Percentiles rank a stretch among this genome's conserved stretches.
These are phyloP conservation scores for Varanus salvator DNA, from an alignment of 2,113 vertebrate species.

Conservation along the genomic window DNA sequence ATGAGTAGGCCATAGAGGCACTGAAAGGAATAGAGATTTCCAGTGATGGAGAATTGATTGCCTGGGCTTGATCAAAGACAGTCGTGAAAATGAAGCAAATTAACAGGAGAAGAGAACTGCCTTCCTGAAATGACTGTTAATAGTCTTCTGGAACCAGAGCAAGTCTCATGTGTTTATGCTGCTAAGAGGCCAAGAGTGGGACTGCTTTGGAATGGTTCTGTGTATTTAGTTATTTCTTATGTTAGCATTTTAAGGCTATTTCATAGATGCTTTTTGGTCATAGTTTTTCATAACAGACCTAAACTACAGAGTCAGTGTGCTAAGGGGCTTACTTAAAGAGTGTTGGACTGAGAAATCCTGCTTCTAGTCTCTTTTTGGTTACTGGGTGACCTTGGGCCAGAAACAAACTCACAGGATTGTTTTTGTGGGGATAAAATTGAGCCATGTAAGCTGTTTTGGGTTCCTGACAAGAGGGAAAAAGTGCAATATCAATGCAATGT, in stretches of 20 bases:
- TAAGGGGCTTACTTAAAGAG: no score
- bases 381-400: no score
- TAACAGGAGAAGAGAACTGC: not conserved
- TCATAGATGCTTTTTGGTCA: not conserved
- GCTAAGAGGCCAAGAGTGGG: not conserved
- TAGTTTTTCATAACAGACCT: not conserved
- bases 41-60: not conserved
- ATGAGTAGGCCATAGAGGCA: not conserved
- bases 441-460: no score
- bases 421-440: no score
- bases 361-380: no score
- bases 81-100: not conserved
- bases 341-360: no score
- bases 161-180: not conserved
- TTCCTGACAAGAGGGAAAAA: no score
- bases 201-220: not conserved
- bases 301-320: no score
- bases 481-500: no score
- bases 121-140: not conserved
- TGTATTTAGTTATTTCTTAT: not conserved
- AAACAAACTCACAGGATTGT: no score
- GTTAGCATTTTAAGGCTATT: not conserved
- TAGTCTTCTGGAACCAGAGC: not conserved
- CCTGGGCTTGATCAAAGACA: not conserved
- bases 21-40: not conserved